A percentile compares a stretch with the other conserved stretches of the same genome.
These are phyloP conservation scores for Malacoraja senta DNA, from an alignment of 2,797 vertebrate genomes.

Conservation along the genomic window DNA sequence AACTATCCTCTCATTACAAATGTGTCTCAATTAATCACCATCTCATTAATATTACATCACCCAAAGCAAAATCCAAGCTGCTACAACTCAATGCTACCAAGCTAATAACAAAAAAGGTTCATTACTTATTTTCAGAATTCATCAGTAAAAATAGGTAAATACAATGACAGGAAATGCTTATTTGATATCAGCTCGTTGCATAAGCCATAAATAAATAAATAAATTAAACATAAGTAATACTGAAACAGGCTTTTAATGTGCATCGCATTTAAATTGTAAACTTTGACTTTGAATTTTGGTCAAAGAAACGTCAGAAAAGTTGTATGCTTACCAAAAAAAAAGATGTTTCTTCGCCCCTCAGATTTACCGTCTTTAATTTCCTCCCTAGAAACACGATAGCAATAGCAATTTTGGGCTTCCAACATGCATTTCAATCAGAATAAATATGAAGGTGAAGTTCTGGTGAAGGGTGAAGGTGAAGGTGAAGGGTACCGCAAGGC, in stretches of 20 bases:
- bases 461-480: slow-evolving; percentile 59
- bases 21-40: neutral
- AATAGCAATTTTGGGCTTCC: slow-evolving; percentile 65
- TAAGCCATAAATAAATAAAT: neutral
- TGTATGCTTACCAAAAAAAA: slow-evolving; percentile 25
- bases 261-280: neutral
- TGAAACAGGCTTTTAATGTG: neutral
- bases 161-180: neutral
- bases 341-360: slow-evolving; percentile 47
- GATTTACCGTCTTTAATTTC: slow-evolving; percentile 62
- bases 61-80: neutral
- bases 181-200: neutral
- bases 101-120: neutral
- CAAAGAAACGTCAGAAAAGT: neutral
- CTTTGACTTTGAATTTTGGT: neutral
- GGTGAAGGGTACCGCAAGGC: slow-evolving; percentile 23
- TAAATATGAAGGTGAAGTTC: slow-evolving; percentile 51
- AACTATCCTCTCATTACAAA: neutral
- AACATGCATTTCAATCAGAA: slow-evolving; percentile 63
- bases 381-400: slow-evolving; percentile 58
- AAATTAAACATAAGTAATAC: neutral
- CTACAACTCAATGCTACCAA: neutral
- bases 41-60: neutral
- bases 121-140: neutral
- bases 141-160: neutral